A percentile compares a stretch with the other conserved stretches of the same genome.
Evolutionary conservation across 2,888 invertebrate species (phyloP).

Genomic region (Homarus gammarus): DNA sequence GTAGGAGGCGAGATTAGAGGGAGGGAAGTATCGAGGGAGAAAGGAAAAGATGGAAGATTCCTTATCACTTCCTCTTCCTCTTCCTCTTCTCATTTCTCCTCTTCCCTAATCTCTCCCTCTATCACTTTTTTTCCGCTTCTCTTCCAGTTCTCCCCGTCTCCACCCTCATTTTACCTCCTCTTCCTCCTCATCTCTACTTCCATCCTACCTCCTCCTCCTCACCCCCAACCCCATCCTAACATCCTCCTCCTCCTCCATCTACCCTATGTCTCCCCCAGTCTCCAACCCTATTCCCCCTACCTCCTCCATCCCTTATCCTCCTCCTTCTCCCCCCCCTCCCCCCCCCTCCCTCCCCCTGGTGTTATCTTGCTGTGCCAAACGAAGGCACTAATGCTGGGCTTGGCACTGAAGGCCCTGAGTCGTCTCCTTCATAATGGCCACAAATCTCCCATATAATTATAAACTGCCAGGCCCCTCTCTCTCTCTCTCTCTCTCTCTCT

Average conservation of each 20-base stretch:
- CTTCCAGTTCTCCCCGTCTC: no score
- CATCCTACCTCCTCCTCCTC: neutral
- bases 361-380: constrained; percentile 43
- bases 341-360: neutral
- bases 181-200: no score
- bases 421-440: constrained; percentile 14
- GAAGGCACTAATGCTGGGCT: constrained; percentile 33
- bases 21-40: no score
- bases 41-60: no score
- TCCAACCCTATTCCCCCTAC: neutral
- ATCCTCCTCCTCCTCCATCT: neutral
- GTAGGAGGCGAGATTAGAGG: no score
- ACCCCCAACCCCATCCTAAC: no score
- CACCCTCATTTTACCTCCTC: no score
- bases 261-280: neutral
- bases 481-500: neutral
- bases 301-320: neutral
- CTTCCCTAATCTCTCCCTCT: no score
- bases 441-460: constrained; percentile 44
- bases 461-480: neutral
- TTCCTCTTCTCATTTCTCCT: no score
- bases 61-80: no score
- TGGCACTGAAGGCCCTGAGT: neutral
- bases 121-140: no score
- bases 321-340: neutral